These are phyloP conservation scores for Pan troglodytes DNA, from an alignment of 2,113 vertebrate species.

Conservation along the genomic window NHGRI_mPanTro3-v2.1_pri NC_072398.2:175658001-175658500, in stretches of 20 bases:
- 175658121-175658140: accelerated
- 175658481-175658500: neutral
- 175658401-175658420: neutral
- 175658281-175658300: neutral
- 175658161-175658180: neutral
- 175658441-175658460: neutral
- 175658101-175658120: neutral
- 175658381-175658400: neutral
- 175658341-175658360: neutral
- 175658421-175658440: neutral
- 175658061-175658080: neutral
- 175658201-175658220: neutral
- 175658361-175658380: neutral
- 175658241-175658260: neutral
- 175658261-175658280: neutral
- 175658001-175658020: neutral
- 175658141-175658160: accelerated
- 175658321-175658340: neutral
- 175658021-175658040: neutral
- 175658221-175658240: neutral
- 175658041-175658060: neutral
- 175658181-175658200: neutral
- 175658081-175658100: neutral
- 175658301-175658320: neutral
- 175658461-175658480: neutral